Evolutionary conservation across 2,113 vertebrate genomes (phyloP).

Genomic region (Platichthys flesus): DNA sequence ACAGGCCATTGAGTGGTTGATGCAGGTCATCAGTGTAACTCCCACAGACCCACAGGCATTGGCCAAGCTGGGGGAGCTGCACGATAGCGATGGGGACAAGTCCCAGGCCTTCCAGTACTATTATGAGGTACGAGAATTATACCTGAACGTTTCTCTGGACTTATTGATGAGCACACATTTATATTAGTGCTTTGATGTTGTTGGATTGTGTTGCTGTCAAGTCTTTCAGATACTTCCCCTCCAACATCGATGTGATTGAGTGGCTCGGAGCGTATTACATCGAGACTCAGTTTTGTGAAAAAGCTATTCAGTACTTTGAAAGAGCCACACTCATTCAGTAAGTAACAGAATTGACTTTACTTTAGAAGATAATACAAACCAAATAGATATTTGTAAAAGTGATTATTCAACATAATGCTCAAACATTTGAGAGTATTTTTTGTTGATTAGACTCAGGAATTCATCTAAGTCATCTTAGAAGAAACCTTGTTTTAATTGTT

Average conservation of each 20-base stretch:
- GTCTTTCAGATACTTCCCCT: slow-evolving; percentile 96
- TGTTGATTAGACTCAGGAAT: neutral
- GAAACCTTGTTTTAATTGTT: neutral
- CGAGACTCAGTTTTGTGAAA: slow-evolving; percentile 97
- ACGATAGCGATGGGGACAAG: slow-evolving; percentile 93
- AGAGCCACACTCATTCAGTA: slow-evolving; percentile 97
- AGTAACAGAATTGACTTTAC: slow-evolving; percentile 69
- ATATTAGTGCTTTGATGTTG: neutral
- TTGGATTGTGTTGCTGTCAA: slow-evolving; percentile 63
- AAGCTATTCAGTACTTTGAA: slow-evolving; percentile 98
- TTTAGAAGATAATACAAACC: too few relatives aligned
- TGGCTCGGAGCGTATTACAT: slow-evolving; percentile 98
- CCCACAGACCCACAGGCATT: slow-evolving; percentile 90
- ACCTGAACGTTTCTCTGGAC: neutral
- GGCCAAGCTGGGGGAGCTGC: slow-evolving; percentile 91
- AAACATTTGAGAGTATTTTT: neutral
- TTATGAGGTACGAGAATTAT: slow-evolving; percentile 85
- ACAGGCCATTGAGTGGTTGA: slow-evolving; percentile 94
- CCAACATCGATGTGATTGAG: slow-evolving; percentile 95
- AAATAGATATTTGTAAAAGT: neutral
- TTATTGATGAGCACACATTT: neutral
- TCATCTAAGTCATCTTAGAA: neutral
- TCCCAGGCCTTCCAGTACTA: slow-evolving; percentile 96
- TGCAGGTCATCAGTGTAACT: slow-evolving; percentile 91
- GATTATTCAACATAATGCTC: neutral